Conservation (phyloP, 92 coral and sea anemone species). For the Paramuricea clavata region DNA sequence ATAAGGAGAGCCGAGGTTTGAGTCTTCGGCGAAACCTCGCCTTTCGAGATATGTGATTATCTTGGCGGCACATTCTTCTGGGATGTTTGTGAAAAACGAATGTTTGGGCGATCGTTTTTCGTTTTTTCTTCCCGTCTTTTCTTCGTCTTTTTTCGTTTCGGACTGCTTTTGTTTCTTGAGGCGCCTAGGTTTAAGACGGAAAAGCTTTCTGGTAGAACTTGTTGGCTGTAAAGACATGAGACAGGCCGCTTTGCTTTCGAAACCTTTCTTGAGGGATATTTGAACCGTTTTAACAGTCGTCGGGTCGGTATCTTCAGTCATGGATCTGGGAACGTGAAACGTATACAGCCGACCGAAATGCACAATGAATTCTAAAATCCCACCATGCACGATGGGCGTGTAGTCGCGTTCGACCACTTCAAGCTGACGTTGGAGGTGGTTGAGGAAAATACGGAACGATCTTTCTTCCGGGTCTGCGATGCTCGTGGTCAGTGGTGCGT, state of each 20-base stretch:
- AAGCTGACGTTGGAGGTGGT: slow-evolving; percentile 83
- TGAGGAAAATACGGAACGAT: slow-evolving; percentile 76
- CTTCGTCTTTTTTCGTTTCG: slow-evolving; percentile 1
- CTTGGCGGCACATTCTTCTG: slow-evolving; percentile 22
- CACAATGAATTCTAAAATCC: slow-evolving; percentile 77
- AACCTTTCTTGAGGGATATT: slow-evolving; percentile 45
- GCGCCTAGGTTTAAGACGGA: slow-evolving; percentile 15
- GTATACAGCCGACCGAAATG: slow-evolving; percentile 95
- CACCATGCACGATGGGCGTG: slow-evolving; percentile 81
- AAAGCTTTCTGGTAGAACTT: slow-evolving; percentile 27
- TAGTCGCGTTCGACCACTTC: slow-evolving; percentile 82
- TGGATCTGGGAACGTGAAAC: slow-evolving; percentile 85
- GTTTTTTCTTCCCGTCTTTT: slow-evolving; percentile 12
- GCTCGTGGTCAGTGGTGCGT: slow-evolving; percentile 57
- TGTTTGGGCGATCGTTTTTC: slow-evolving; percentile 43
- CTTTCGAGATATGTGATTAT: slow-evolving; percentile 20
- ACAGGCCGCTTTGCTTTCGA: slow-evolving; percentile 48
- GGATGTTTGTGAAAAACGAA: slow-evolving; percentile 37
- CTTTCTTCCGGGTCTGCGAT: slow-evolving; percentile 50
- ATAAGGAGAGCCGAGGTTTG: not conserved
- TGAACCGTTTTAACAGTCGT: slow-evolving; percentile 84
- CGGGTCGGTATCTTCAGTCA: slow-evolving; percentile 93
- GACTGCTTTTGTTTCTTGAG: slow-evolving; percentile 3
- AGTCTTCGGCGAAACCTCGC: slow-evolving; percentile 33
- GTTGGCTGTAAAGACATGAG: slow-evolving; percentile 41